These are phyloP conservation scores for Drosophila recens DNA, from an alignment of 2,888 invertebrate genomes.

Conservation along the genomic window DNA sequence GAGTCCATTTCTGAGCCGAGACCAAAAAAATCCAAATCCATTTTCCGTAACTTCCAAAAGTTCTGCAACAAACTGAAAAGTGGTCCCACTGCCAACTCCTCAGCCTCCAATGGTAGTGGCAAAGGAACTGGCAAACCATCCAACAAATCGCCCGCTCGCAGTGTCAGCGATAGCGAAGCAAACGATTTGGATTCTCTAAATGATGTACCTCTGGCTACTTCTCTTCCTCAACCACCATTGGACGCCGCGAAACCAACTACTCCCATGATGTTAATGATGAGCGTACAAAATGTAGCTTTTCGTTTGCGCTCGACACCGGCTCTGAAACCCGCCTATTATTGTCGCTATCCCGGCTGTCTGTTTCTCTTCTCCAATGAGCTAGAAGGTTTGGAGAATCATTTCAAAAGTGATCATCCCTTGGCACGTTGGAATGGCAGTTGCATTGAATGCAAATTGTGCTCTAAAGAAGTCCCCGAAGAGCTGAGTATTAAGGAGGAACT, in stretches of 20 bases:
- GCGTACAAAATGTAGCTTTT: slow-evolving; percentile 75
- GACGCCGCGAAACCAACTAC: neutral
- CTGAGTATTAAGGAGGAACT: slow-evolving; percentile 65
- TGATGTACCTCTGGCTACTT: neutral
- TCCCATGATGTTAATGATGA: neutral
- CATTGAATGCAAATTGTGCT: slow-evolving; percentile 84
- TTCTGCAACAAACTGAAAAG: slow-evolving; percentile 32
- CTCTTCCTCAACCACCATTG: neutral
- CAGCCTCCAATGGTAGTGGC: neutral
- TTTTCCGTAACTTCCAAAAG: slow-evolving; percentile 32
- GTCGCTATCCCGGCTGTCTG: slow-evolving; percentile 77
- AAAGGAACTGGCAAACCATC: neutral
- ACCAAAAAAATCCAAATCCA: slow-evolving; percentile 12
- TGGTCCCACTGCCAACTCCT: neutral
- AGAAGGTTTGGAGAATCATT: slow-evolving; percentile 82
- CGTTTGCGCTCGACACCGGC: slow-evolving; percentile 15
- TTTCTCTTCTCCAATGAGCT: slow-evolving; percentile 81
- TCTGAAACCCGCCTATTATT: slow-evolving; percentile 70
- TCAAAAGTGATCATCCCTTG: slow-evolving; percentile 77
- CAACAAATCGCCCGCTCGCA: slow-evolving; percentile 1
- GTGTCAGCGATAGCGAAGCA: slow-evolving; percentile 14
- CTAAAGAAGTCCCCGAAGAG: neutral
- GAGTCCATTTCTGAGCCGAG: neutral
- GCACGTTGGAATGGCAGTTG: slow-evolving; percentile 88
- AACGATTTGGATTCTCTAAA: slow-evolving; percentile 4